Evolutionary conservation across 2,797 vertebrate species (phyloP), one percentile per base, ranked within the genome.

Genomic region (Sebastes nivosus): DNA sequence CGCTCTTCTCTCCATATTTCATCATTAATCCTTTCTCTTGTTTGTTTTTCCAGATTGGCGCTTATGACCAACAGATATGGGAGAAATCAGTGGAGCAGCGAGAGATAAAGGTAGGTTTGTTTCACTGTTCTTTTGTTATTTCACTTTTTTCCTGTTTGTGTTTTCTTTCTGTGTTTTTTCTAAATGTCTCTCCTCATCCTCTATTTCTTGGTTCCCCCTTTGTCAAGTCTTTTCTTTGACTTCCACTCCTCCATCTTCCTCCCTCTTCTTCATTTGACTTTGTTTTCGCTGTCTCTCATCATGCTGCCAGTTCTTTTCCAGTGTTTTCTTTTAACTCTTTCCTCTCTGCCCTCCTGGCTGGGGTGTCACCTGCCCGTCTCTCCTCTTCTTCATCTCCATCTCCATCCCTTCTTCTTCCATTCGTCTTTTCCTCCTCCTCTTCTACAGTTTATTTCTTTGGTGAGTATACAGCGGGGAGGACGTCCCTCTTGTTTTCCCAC

Each of bases 51-150:
- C 92, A 99, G 98, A 99, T 99, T 82, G 98, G 98, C 72, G 98
- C 98, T 34, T 99, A 99, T 77, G 98, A 99, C 94, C 98, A 99
- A 89, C 98, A 99, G 96, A 99, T 99, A 96, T 99, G 98, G 98
- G 98, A 99, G 95, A 99, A 99, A 94, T 99, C 98, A 60, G 98
- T 99, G 94, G 98, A 99, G 87, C 98, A 99, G 94, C 95, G 97
- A 96, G 98, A 99, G 95, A 99, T 99, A 89, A 99, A 99, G 98
- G 98, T 99, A 93, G 8, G 72, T 66, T 12, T 74, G 18, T 5
- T 65, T 72, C 14, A 3, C 9, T 24, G 12, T 59, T 60, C 65
- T 18, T 80, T 20, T 72, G 34, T 78, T 27, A 13, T 36, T 87
- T 85, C 77, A 4, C 18, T 29, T 58, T 24, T 36, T 64, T 8